Evolutionary conservation across 2,888 invertebrate species (phyloP), one percentile per base, ranked within the genome.

Genomic region (Diaperis boleti): DNA sequence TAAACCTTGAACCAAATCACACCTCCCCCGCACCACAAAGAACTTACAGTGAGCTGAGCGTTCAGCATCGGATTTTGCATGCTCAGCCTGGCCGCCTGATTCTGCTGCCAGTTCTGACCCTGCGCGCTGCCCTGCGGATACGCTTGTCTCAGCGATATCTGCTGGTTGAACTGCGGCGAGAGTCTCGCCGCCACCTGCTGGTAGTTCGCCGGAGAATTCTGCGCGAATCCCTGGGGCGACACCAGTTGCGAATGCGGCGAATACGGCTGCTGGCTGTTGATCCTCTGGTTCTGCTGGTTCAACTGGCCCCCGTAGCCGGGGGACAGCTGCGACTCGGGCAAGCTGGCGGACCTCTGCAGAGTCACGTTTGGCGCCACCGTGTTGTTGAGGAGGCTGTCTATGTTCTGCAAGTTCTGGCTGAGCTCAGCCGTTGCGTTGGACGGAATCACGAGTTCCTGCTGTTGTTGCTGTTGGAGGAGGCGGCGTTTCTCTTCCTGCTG

Each of bases 291-390:
- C 49, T 71, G 72, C 59, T 72, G 75, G 37, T 65, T 69, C 39
- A 79, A 72, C 79, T 79, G 85, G 70, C 81, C 82, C 65, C 78
- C 81, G 62, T 78, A 81, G 49, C 75, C 75, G 31, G 90, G 89
- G 72, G 90, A 90, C 66, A 89, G 83, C 45, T 85, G 85, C 67
- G 85, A 84, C 62, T 86, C 84, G 8, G 85, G 85, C 71, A 85
- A 81, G 69, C 81, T 82, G 71, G 88, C 86, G 33, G 88, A 87
- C 64, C 90, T 85, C 80, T 92, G 91, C 68, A 96, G 85, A 64
- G 95, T 89, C 54, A 96, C 96, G 81, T 96, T 96, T 50, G 94
- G 94, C 66, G 94, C 93, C 44, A 90, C 91, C 70, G 90, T 90
- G 73, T 91, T 91, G 78, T 92, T 92, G 75, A 95, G 86, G 71